These are phyloP conservation scores for Xylota sylvarum DNA, from an alignment of 2,888 invertebrate genomes.

Conservation along the genomic window DNA sequence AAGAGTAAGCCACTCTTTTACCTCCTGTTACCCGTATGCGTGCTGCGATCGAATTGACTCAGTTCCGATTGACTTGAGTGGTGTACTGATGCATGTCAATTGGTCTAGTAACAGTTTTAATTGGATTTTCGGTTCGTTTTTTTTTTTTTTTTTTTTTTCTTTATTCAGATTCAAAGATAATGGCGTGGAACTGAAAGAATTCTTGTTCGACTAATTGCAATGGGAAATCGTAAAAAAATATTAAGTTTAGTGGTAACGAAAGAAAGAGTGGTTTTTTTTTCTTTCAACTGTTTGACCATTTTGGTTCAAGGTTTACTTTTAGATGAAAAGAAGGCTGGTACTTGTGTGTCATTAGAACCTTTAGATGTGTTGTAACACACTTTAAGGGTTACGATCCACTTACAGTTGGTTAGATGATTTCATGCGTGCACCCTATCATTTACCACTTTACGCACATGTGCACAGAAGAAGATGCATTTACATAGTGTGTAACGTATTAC, in stretches of 20 bases:
- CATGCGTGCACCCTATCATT: neutral
- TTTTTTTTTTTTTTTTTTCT: neutral
- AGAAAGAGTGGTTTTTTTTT: neutral
- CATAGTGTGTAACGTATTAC: constrained; percentile 11
- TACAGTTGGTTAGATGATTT: constrained; percentile 8
- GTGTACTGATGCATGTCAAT: constrained; percentile 73
- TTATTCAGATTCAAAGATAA: constrained; percentile 57
- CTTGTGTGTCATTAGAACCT: neutral
- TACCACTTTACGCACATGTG: constrained; percentile 44
- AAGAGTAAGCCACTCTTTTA: constrained; percentile 23
- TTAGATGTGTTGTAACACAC: neutral
- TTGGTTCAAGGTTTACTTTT: constrained; percentile 53
- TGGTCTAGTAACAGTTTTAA: constrained; percentile 72
- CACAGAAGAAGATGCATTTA: constrained; percentile 20
- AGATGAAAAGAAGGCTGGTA: constrained; percentile 8
- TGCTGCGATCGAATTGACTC: constrained; percentile 11
- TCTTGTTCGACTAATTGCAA: constrained; percentile 54
- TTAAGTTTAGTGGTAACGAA: neutral
- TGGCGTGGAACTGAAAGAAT: constrained; percentile 37
- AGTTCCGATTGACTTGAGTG: constrained; percentile 68
- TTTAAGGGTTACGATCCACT: neutral
- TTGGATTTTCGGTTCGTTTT: constrained; percentile 65
- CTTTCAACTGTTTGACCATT: constrained; percentile 2
- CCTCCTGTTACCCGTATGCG: neutral
- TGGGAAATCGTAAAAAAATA: constrained; percentile 1